A percentile compares a stretch with the other conserved stretches of the same genome.
phyloP scores from a whole-genome alignment of 2,888 invertebrate genomes.

The Orthosia gothica region DNA sequence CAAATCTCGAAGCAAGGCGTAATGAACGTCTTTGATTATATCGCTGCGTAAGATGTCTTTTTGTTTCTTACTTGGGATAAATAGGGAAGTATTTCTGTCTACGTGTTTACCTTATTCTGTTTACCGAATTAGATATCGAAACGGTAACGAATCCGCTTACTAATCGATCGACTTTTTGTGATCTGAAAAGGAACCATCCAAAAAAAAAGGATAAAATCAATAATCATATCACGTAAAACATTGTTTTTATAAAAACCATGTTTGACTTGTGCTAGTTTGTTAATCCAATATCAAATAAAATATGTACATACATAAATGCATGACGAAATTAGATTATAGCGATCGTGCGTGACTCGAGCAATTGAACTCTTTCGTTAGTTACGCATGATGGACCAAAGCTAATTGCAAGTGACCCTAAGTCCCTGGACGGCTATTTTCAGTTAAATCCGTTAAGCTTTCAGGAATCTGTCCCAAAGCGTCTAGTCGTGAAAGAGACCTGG shows the following conservation, averaged over 20 bases:
- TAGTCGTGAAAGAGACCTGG: constrained; percentile 19
- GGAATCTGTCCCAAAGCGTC: constrained; percentile 46
- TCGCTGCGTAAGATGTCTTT: constrained; percentile 42
- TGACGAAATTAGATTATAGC: constrained; percentile 34
- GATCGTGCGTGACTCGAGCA: constrained; percentile 29
- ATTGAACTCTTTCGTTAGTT: constrained; percentile 57
- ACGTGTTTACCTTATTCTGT: constrained; percentile 10
- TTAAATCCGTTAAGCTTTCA: constrained; percentile 31
- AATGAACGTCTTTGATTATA: constrained; percentile 62
- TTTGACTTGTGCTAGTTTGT: background rate
- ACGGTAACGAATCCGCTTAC: background rate
- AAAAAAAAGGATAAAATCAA: background rate
- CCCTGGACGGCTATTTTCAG: constrained; percentile 49
- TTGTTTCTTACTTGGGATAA: constrained; percentile 9
- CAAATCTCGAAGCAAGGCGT: constrained; percentile 45
- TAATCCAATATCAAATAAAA: constrained; percentile 22
- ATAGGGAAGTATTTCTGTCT: constrained; percentile 10
- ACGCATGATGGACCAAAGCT: constrained; percentile 40
- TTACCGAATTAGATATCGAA: background rate
- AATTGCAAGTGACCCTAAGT: constrained; percentile 48
- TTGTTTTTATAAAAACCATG: background rate
- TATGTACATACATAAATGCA: constrained; percentile 12
- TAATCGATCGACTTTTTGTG: background rate
- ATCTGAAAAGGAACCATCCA: background rate
- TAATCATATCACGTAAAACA: constrained; percentile 19